Percentiles rank a stretch among this genome's conserved stretches.
Conservation (phyloP, 2,888 invertebrate genomes). For the Tiliacea aurago region DNA sequence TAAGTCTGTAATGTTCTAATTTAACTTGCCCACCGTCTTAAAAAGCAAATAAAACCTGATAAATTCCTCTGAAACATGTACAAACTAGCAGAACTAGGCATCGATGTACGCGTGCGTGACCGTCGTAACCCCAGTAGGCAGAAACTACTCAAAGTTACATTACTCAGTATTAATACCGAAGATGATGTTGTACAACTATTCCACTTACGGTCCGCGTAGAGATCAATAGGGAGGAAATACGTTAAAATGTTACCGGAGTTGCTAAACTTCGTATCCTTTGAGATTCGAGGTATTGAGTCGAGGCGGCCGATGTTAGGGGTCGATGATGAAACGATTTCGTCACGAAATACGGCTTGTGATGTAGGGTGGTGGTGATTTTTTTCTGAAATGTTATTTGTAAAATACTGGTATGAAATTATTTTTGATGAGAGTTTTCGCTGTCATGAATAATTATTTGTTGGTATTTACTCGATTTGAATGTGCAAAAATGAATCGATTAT, state of each 20-base stretch:
- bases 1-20: background rate
- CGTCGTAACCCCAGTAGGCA: slow-evolving; percentile 53
- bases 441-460: background rate
- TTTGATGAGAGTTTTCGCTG: background rate
- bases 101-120: slow-evolving; percentile 16
- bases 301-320: slow-evolving; percentile 41
- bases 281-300: slow-evolving; percentile 65
- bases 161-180: slow-evolving; percentile 59
- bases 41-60: slow-evolving; percentile 7
- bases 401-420: background rate
- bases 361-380: background rate
- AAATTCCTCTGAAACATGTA: slow-evolving; percentile 9
- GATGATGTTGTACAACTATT: slow-evolving; percentile 66
- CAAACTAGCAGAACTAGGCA: slow-evolving; percentile 3
- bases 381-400: background rate
- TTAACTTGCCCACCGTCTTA: background rate
- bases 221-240: slow-evolving; percentile 72
- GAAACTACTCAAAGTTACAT: slow-evolving; percentile 62
- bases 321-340: slow-evolving; percentile 42
- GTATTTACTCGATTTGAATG: no score
- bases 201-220: slow-evolving; percentile 63
- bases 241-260: slow-evolving; percentile 71
- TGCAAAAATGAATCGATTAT: no score
- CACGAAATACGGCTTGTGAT: background rate
- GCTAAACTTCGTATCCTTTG: slow-evolving; percentile 73